Conservation (phyloP, 2,888 invertebrate species). For the Dynastes grantii region DNA sequence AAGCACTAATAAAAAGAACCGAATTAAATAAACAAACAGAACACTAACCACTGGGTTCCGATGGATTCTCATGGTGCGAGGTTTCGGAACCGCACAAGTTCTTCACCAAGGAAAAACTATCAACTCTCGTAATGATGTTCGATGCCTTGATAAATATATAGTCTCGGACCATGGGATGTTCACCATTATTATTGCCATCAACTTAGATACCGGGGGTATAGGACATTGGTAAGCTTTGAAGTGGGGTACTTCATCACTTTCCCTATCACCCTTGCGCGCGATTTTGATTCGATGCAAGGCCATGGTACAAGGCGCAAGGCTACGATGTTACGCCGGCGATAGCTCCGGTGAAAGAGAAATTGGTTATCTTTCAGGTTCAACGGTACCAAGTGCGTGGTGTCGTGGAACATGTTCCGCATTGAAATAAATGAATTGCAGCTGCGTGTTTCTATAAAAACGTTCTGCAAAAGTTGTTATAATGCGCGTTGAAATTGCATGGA, state of each 20-base stretch:
- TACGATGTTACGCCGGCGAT: not conserved
- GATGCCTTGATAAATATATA: conserved; percentile 62
- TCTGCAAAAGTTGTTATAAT: no score
- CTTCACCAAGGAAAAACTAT: conserved; percentile 65
- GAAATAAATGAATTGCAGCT: not conserved
- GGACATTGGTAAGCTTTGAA: conserved; percentile 40
- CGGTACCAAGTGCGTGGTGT: not conserved
- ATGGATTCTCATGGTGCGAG: conserved; percentile 74
- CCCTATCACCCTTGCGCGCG: conserved; percentile 57
- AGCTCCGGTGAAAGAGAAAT: conserved; percentile 44
- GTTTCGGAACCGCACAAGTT: conserved; percentile 62
- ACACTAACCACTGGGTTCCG: conserved; percentile 77
- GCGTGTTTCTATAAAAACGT: no score
- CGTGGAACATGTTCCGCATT: not conserved
- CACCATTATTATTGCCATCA: not conserved
- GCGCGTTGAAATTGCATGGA: no score
- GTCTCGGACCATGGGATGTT: conserved; percentile 58
- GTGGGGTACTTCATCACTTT: conserved; percentile 60
- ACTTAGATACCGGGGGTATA: no score
- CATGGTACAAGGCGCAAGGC: conserved; percentile 61
- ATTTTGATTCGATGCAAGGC: conserved; percentile 58
- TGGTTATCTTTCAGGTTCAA: conserved; percentile 33
- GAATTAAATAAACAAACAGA: conserved; percentile 57
- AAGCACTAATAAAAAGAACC: conserved; percentile 14
- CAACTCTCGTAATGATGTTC: conserved; percentile 59